Evolutionary conservation across 2,113 vertebrate species (phyloP).

Genomic region (Seriola aureovittata): DNA sequence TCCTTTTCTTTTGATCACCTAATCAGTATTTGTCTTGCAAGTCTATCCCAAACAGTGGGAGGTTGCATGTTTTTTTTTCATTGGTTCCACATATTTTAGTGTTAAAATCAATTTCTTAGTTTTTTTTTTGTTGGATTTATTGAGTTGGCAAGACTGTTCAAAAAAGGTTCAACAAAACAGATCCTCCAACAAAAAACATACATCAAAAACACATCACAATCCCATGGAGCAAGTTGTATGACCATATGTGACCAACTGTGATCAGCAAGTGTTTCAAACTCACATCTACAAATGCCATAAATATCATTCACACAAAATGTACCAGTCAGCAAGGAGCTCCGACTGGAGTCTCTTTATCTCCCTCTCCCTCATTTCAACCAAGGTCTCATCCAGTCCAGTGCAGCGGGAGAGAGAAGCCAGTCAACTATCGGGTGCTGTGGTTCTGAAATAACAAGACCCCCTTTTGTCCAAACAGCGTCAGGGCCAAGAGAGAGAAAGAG

Average conservation of each 20-base stretch:
- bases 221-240: neutral
- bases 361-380: conserved; percentile 20
- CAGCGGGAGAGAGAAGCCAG: conserved; percentile 49
- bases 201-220: too few relatives aligned
- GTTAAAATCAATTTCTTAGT: too few relatives aligned
- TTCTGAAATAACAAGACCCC: conserved; percentile 81
- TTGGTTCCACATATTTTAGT: too few relatives aligned
- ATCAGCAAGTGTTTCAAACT: neutral
- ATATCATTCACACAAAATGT: neutral
- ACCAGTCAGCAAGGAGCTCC: neutral
- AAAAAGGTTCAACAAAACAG: neutral
- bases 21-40: too few relatives aligned
- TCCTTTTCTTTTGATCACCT: too few relatives aligned
- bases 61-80: too few relatives aligned
- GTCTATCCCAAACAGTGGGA: too few relatives aligned
- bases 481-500: conserved; percentile 14
- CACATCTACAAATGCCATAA: neutral
- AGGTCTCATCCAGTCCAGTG: conserved; percentile 26
- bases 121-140: too few relatives aligned
- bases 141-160: too few relatives aligned
- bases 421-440: conserved; percentile 60
- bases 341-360: conserved; percentile 30
- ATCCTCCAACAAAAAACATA: neutral
- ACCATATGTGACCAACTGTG: neutral
- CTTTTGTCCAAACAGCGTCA: conserved; percentile 76